Conservation (phyloP, 2,888 invertebrate genomes). For the Scaeva pyrastri region DNA sequence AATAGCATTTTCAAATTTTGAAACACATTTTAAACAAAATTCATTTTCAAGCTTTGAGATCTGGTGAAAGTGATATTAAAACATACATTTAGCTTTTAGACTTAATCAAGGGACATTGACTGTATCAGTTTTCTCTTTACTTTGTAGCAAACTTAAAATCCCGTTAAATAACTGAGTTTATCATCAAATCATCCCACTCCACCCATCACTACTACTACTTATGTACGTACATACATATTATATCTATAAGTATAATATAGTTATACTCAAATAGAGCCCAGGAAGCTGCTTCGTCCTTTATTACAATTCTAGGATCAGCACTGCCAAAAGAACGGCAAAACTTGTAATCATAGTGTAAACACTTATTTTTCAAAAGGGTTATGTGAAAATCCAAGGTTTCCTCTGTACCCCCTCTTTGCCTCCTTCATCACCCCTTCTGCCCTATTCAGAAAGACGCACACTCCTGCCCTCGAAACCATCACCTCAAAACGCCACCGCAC, state of each 20-base stretch:
- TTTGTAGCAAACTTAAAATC: conserved; percentile 70
- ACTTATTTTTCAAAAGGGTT: conserved; percentile 47
- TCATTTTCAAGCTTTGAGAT: too few relatives aligned
- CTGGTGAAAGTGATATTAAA: neutral
- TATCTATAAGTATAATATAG: too few relatives aligned
- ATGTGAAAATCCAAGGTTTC: conserved; percentile 37
- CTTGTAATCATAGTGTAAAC: conserved; percentile 72
- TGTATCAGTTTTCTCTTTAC: conserved; percentile 41
- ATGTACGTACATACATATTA: too few relatives aligned
- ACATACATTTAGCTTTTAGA: neutral
- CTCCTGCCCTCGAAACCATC: neutral
- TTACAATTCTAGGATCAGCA: conserved; percentile 35
- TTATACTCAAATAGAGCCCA: neutral
- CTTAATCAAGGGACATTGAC: neutral
- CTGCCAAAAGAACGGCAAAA: conserved; percentile 60
- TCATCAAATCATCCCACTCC: conserved; percentile 24
- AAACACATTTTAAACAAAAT: too few relatives aligned
- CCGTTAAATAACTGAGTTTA: conserved; percentile 68
- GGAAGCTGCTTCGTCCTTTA: conserved; percentile 12
- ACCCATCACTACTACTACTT: neutral
- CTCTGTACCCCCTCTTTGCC: neutral
- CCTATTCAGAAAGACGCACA: neutral
- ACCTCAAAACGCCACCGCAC: neutral
- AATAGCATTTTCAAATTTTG: too few relatives aligned
- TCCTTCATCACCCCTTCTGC: neutral